phyloP scores from a whole-genome alignment of 2,113 vertebrate species.

The Trematocara nigrifrons region DNA sequence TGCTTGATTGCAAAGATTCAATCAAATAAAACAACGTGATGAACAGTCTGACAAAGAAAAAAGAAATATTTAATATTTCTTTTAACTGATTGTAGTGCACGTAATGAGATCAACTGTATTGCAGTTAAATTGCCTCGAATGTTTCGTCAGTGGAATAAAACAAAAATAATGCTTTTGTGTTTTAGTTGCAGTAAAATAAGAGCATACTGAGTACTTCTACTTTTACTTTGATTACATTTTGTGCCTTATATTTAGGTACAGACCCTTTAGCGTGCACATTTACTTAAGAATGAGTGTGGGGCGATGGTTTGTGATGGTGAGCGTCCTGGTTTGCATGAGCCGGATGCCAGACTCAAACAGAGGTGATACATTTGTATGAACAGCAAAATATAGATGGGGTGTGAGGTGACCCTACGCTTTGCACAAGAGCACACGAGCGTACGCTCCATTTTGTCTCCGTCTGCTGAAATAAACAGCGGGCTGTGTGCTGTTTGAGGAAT shows the following conservation, averaged over 20 bases:
- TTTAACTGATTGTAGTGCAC: not conserved
- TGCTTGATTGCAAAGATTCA: not conserved
- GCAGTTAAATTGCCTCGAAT: not conserved
- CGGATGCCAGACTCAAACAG: not conserved
- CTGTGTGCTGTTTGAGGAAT: not conserved
- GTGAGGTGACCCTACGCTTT: not conserved
- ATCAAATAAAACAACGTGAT: not conserved
- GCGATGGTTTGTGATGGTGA: not conserved
- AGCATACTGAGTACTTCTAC: not conserved
- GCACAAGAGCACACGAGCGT: not conserved
- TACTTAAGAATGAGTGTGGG: not conserved
- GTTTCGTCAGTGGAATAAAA: not conserved
- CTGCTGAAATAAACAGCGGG: not conserved
- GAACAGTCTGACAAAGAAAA: not conserved
- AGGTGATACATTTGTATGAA: not conserved
- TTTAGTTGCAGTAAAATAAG: not conserved
- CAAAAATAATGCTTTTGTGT: not conserved
- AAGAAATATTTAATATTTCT: not conserved
- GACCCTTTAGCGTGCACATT: not conserved
- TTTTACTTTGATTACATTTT: not conserved
- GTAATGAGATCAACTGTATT: not conserved
- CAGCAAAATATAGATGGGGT: not conserved
- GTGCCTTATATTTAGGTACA: not conserved
- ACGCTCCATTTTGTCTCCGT: not conserved
- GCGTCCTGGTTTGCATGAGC: not conserved